A percentile compares a stretch with the other conserved stretches of the same genome.
Evolutionary conservation across 2,888 invertebrate species (phyloP).

Genomic region (Platypus cylindrus): DNA sequence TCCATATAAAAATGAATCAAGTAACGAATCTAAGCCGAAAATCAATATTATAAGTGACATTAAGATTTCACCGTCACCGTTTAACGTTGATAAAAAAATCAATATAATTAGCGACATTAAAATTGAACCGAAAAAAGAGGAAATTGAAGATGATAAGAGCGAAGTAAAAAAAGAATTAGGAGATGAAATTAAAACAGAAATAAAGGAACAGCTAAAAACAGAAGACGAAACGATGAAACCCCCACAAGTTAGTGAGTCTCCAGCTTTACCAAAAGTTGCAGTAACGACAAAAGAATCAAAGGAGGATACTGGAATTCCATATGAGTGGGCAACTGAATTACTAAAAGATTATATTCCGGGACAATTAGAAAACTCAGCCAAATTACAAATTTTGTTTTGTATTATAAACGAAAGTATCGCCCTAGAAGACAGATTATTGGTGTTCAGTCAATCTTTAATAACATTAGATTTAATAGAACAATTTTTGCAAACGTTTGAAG

Average conservation of each 20-base stretch:
- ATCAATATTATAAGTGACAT: slow-evolving; percentile 36
- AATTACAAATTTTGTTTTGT: slow-evolving; percentile 87
- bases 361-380: slow-evolving; percentile 84
- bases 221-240: slow-evolving; percentile 11
- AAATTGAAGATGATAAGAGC: slow-evolving; percentile 40
- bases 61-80: slow-evolving; percentile 29
- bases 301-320: slow-evolving; percentile 72
- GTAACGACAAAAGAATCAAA: slow-evolving; percentile 37
- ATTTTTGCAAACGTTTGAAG: slow-evolving; percentile 62
- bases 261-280: slow-evolving; percentile 37
- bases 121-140: slow-evolving; percentile 33
- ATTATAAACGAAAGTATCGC: slow-evolving; percentile 80
- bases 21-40: slow-evolving; percentile 32
- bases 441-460: slow-evolving; percentile 93
- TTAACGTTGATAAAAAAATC: slow-evolving; percentile 28
- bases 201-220: slow-evolving; percentile 17
- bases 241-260: slow-evolving; percentile 37
- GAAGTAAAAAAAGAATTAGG: slow-evolving; percentile 41
- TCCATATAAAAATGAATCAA: slow-evolving; percentile 26
- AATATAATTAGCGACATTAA: slow-evolving; percentile 34
- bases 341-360: slow-evolving; percentile 79
- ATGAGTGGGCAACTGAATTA: slow-evolving; percentile 75
- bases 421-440: slow-evolving; percentile 78
- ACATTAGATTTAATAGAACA: slow-evolving; percentile 92
- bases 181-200: slow-evolving; percentile 28